phyloP scores from a whole-genome alignment of 1,140 invertebrate species.

The Drosophila mauritiana region DNA sequence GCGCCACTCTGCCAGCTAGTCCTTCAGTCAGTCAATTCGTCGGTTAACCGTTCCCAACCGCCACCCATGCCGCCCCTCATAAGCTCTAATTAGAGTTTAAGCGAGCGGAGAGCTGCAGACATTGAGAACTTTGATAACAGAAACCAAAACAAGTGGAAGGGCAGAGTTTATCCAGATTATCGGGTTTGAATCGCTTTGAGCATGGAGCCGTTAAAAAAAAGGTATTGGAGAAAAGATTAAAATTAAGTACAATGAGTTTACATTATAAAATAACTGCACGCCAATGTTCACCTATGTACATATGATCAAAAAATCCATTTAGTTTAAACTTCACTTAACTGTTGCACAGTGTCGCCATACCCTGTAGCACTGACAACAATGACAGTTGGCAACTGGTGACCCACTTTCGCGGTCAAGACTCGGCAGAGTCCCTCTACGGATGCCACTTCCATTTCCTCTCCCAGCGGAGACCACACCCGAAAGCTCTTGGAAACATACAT shows the following conservation, averaged over 20 bases:
- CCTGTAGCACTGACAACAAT: not conserved
- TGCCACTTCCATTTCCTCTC: not conserved
- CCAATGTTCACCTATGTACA: no score
- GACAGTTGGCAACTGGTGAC: conserved; percentile 67
- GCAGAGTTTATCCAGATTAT: not conserved
- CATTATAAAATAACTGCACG: no score
- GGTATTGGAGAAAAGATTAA: no score
- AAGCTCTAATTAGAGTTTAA: conserved; percentile 70
- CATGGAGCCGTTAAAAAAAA: no score
- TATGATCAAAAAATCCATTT: no score
- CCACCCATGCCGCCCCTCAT: conserved; percentile 35
- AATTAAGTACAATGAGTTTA: no score
- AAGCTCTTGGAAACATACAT: conserved; percentile 7
- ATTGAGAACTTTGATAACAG: no score
- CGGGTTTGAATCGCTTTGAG: not conserved
- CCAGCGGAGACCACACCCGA: conserved; percentile 33
- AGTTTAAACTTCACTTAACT: not conserved
- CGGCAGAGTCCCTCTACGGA: conserved; percentile 1
- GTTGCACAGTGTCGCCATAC: conserved; percentile 8
- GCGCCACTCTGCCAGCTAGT: conserved; percentile 39
- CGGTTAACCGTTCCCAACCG: conserved; percentile 9
- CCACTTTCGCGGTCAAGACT: conserved; percentile 35
- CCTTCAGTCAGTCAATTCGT: conserved; percentile 36
- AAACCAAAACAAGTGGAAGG: conserved; percentile 8
- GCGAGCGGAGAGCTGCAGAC: conserved; percentile 42